These are phyloP conservation scores for Drosophila neutralis DNA, from an alignment of 2,888 invertebrate genomes.

Conservation along the genomic window DNA sequence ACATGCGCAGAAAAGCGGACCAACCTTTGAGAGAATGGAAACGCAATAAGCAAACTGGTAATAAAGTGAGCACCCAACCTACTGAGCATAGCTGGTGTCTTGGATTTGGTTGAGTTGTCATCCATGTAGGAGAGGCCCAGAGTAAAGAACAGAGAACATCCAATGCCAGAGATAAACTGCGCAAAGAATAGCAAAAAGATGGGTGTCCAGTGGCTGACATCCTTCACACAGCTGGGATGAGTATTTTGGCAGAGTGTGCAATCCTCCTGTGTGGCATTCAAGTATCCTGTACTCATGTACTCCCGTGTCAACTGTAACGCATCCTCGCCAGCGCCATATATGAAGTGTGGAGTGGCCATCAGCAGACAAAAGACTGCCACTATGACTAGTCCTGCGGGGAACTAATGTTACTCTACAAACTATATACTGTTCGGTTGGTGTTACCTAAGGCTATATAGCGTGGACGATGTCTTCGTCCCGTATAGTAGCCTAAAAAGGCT, in stretches of 20 bases:
- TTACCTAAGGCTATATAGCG: conserved; percentile 88
- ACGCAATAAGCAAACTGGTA: not conserved
- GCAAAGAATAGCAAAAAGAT: conserved; percentile 87
- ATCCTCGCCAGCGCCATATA: conserved; percentile 89
- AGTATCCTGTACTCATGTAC: conserved; percentile 84
- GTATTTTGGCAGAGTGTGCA: conserved; percentile 32
- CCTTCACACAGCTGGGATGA: conserved; percentile 31
- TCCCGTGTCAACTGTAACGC: conserved; percentile 87
- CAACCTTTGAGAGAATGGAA: conserved; percentile 84
- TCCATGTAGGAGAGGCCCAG: conserved; percentile 90
- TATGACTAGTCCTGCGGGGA: conserved; percentile 85
- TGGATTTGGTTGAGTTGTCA: conserved; percentile 89
- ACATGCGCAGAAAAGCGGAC: conserved; percentile 88
- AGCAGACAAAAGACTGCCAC: conserved; percentile 88
- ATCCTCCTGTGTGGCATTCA: conserved; percentile 56
- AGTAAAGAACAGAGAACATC: conserved; percentile 88
- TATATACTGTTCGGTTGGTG: not conserved
- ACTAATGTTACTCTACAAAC: not conserved
- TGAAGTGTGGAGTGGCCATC: conserved; percentile 88
- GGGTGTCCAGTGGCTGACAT: conserved; percentile 84
- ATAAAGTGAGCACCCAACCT: conserved; percentile 17
- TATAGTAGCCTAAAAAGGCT: conserved; percentile 88
- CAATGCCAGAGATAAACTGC: conserved; percentile 89
- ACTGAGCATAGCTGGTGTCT: conserved; percentile 89
- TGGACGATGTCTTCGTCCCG: conserved; percentile 89